Percentiles rank a stretch among this genome's conserved stretches.
Evolutionary conservation across 2,113 vertebrate species (phyloP).

Genomic region (Hippopotamus amphibius): DNA sequence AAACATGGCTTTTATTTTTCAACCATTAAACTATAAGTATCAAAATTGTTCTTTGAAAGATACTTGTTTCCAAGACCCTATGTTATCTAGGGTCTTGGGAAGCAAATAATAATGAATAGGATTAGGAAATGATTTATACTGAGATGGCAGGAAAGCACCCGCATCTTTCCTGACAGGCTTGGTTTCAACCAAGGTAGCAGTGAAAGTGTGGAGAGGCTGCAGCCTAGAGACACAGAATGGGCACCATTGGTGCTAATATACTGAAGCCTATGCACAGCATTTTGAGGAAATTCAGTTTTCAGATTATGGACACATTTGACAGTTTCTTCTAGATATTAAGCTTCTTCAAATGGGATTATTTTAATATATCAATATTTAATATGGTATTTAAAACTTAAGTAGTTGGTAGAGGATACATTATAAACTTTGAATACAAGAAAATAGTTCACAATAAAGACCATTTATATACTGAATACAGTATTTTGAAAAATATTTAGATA

Average conservation of each 20-base stretch:
- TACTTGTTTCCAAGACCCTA: not conserved
- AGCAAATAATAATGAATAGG: slow-evolving; percentile 15
- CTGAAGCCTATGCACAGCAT: not conserved
- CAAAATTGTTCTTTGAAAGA: not conserved
- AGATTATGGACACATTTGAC: not conserved
- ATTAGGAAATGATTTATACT: not conserved
- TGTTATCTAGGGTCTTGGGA: not conserved
- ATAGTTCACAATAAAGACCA: not conserved
- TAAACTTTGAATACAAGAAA: slow-evolving; percentile 28
- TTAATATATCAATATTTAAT: not conserved
- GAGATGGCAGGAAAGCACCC: not conserved
- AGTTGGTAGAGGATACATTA: not conserved
- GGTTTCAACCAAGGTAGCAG: not conserved
- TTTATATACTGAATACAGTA: not conserved
- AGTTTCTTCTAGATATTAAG: slow-evolving; percentile 23
- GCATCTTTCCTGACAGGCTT: not conserved
- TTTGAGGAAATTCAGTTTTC: not conserved
- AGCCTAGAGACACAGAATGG: too few relatives aligned
- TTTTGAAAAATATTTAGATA: slow-evolving; percentile 39
- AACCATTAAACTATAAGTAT: slow-evolving; percentile 4
- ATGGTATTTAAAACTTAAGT: slow-evolving; percentile 22
- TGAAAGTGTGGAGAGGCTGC: not conserved
- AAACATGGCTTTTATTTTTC: slow-evolving; percentile 42
- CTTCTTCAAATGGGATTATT: not conserved
- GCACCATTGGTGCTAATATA: not conserved